Evolutionary conservation across 2,888 invertebrate species (phyloP).

Genomic region (Acanthoscelides obtectus): DNA sequence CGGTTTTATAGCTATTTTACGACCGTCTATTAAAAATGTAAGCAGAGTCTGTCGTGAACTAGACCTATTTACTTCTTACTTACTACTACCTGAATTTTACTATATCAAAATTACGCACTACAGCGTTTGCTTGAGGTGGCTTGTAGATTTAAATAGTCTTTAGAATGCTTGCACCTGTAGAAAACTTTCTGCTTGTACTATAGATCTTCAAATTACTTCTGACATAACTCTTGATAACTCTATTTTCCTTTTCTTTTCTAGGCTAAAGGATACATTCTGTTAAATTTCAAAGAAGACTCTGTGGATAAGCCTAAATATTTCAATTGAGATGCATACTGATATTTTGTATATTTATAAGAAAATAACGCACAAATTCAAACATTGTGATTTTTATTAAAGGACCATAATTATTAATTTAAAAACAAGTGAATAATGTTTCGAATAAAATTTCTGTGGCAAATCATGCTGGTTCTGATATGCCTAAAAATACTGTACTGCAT

Average conservation of each 20-base stretch:
- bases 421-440: neutral
- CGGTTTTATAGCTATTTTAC: no score
- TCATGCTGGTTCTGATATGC: no score
- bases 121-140: neutral
- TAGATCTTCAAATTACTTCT: neutral
- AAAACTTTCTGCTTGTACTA: conserved; percentile 1
- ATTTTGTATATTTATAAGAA: neutral
- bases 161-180: conserved; percentile 12
- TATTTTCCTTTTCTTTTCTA: conserved; percentile 36
- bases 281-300: conserved; percentile 39
- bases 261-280: conserved; percentile 42
- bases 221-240: conserved; percentile 19
- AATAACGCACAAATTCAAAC: neutral
- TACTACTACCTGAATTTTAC: no score
- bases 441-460: no score
- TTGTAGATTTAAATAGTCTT: neutral
- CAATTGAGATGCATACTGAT: conserved; percentile 25
- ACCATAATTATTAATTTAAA: neutral
- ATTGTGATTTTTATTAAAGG: neutral
- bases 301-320: conserved; percentile 42
- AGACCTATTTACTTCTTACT: no score
- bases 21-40: no score
- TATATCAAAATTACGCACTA: no score
- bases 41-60: no score
- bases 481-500: no score